Base-by-base conservation (phyloP, 37 sponge, comb jelly and placozoan species). In the Tethya wilhelma region DNA sequence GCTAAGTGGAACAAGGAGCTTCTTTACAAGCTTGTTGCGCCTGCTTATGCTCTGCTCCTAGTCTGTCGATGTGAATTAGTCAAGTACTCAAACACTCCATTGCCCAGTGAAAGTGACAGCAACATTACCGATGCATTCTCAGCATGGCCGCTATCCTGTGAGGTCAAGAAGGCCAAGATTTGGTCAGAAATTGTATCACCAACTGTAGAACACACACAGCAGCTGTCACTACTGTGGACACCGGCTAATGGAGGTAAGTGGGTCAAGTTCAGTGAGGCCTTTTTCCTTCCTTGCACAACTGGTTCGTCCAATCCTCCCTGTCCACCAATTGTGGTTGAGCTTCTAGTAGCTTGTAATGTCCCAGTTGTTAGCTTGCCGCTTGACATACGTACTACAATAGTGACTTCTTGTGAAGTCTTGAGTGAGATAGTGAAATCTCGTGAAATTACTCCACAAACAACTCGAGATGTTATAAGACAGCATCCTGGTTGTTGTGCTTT, bases 1-100 rank as follows among this genome's bases (percentile, higher is more conserved):
- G 91, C 95, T 39, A 14, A 56, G 44, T 94, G 91, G 89, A 94
- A 94, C 64, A 25, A 79, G 57, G 45, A 29, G 19, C 84, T 94
- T 19, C 69, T 87, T 5, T 37, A 32, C 19, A 44, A 67, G 6
- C 42, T 82, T n/a, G 64, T 87, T 17, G 53, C 78, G 30, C 83
- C 88, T 33, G 44, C 70, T 0, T 92, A 92, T 63, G 38, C 75
- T 31, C 0, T 92, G 3, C 63, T 87, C n/a, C 57, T 87, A 43
- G 74, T 76, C 9, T 37, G 71, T 33, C 71, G 73, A 32, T 30
- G 57, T 31, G 32, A 42, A n/a, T 68, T 90, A 14, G 7, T 84
- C 0, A 5, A 58, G 5, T 90, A 90, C 42, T 4, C 0, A 28
- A 49, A 70, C 4, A 40, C 71, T 36, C 73, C 78, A 33, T 30